Evolutionary conservation across 2,797 vertebrate genomes (phyloP), one percentile per base, ranked within the genome.

Genomic region (Gymnoscopelus braueri): DNA sequence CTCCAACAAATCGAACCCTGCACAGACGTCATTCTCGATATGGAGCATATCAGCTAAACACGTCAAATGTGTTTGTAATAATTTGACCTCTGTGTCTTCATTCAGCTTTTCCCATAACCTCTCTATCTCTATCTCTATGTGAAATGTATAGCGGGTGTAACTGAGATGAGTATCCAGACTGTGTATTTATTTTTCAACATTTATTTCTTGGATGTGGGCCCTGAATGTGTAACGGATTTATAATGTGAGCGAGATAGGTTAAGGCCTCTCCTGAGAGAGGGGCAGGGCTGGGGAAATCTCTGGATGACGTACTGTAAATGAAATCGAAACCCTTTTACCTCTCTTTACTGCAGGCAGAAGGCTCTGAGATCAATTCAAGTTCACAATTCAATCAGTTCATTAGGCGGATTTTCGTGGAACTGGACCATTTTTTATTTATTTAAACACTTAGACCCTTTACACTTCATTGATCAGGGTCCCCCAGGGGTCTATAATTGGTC

Each of bases 141-240:
- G 67, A 77, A 69, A 60, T 74, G 65, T 57, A 66, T 63, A 63
- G 15, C 59, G 19, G 19, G 63, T 49, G 60, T 44, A 56, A 63
- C 35, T 60, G 49, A 74, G 71, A 79, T 75, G 74, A 55, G 70
- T 35, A 67, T 68, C 76, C 80, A 67, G 64, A 26, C 79, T 66
- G 48, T 61, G 67, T 72, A 67, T 65, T 61, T 35, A 24, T 61
- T 69, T 77, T 81, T 29, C 15, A 7, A 5, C 35, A 1, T 39
- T 44, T 44, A 1, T 10, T 44, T 3, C 24, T 82, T 84, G 82
- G 76, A 83, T 47, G 10, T 24, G 4, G 2, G 63, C 79, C 75
- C 50, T 29, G 57, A 67, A n/a, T 54, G 69, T 79, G 49, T 71
- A 56, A 55, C 29, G 65, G 72, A 77, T 87, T 77, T 85, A 80